Conservation (phyloP, 2,888 invertebrate genomes). For the Biston stratarius region DNA sequence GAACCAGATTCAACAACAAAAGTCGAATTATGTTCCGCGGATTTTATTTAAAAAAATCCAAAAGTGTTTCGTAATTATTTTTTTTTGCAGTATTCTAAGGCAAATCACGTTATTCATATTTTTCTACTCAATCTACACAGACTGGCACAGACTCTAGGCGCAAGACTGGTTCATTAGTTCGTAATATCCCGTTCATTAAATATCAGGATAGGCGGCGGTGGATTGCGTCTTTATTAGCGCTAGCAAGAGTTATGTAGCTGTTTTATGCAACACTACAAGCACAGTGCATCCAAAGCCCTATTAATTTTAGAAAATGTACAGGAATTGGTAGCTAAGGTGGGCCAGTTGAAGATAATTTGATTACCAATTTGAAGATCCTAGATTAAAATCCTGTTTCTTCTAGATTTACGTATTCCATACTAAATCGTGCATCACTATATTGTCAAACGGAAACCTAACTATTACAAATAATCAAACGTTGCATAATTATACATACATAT, state of each 20-base stretch:
- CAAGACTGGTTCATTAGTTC: constrained; percentile 26
- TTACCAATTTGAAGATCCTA: too few relatives aligned
- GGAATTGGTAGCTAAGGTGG: too few relatives aligned
- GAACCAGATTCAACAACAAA: too few relatives aligned
- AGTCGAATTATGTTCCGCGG: too few relatives aligned
- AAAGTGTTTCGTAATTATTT: too few relatives aligned
- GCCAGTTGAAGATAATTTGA: too few relatives aligned
- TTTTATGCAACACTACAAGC: constrained; percentile 25
- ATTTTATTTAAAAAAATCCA: not conserved
- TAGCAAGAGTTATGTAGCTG: constrained; percentile 18
- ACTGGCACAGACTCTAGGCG: not conserved
- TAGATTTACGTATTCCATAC: not conserved
- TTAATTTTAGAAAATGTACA: not conserved
- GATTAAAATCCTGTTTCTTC: not conserved
- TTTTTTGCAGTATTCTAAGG: too few relatives aligned
- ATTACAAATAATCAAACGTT: too few relatives aligned
- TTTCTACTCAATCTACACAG: not conserved
- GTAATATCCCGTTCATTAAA: constrained; percentile 37
- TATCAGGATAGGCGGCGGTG: constrained; percentile 33
- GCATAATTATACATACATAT: too few relatives aligned
- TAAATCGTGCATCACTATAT: too few relatives aligned
- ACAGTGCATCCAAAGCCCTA: constrained; percentile 8
- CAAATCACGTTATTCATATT: not conserved
- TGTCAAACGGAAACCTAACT: too few relatives aligned
- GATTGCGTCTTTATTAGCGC: constrained; percentile 34